These are phyloP conservation scores for Cerastis leucographa DNA, from an alignment of 2,888 invertebrate genomes.

Conservation along the genomic window DNA sequence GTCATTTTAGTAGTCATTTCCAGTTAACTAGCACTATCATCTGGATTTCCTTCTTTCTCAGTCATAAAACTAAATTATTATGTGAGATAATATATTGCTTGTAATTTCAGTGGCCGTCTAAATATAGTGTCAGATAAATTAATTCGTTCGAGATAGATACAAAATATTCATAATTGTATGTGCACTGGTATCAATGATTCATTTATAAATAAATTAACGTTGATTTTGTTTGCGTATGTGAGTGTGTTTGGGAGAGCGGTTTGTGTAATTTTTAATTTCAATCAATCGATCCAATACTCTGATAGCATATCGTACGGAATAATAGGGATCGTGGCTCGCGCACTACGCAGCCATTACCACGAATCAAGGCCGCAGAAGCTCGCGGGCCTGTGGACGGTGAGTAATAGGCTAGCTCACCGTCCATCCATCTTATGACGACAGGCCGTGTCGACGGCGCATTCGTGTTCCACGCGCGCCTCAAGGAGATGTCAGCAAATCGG, in stretches of 20 bases:
- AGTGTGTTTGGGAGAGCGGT: conserved; percentile 6
- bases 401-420: no score
- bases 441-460: no score
- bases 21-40: background rate
- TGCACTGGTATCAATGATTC: conserved; percentile 27
- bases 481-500: no score
- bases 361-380: no score
- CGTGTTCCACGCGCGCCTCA: no score
- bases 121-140: conserved; percentile 50
- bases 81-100: conserved; percentile 2
- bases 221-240: background rate
- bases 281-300: conserved; percentile 25
- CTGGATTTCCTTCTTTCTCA: background rate
- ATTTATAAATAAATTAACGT: conserved; percentile 26
- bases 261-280: conserved; percentile 10
- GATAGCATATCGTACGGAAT: conserved; percentile 34
- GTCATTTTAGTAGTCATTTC: background rate
- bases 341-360: no score
- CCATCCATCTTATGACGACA: no score
- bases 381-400: no score
- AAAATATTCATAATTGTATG: conserved; percentile 25
- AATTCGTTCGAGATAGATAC: conserved; percentile 38
- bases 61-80: conserved; percentile 6
- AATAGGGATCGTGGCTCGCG: no score
- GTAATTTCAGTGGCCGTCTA: conserved; percentile 18